Percentiles rank a stretch among this genome's conserved stretches.
Evolutionary conservation across 1,140 invertebrate genomes (phyloP).

Genomic region (Plectrocnemia conspersa): DNA sequence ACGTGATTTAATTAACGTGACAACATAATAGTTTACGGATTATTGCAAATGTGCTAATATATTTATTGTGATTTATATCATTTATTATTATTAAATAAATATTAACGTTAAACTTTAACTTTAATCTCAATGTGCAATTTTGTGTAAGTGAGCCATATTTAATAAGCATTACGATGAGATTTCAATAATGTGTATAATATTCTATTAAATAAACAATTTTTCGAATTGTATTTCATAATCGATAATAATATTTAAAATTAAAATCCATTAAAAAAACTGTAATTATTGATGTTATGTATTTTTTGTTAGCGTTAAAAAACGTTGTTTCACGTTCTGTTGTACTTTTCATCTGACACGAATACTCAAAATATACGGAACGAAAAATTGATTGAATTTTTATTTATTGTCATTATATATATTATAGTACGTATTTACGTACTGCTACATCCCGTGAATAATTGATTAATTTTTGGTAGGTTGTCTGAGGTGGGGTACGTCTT

Average conservation of each 20-base stretch:
- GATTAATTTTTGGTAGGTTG: too few relatives aligned
- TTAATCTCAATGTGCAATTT: constrained; percentile 35
- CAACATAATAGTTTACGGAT: too few relatives aligned
- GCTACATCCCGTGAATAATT: too few relatives aligned
- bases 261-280: constrained; percentile 21
- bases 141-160: constrained; percentile 23
- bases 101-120: constrained; percentile 19
- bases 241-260: constrained; percentile 9
- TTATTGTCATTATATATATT: too few relatives aligned
- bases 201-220: too few relatives aligned
- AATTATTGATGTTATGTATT: constrained; percentile 31
- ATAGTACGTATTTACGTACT: not conserved
- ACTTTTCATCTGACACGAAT: constrained; percentile 33
- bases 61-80: constrained; percentile 2
- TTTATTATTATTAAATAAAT: constrained; percentile 20
- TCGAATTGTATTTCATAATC: constrained; percentile 9
- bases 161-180: not conserved
- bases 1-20: too few relatives aligned
- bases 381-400: constrained; percentile 3
- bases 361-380: constrained; percentile 31
- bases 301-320: constrained; percentile 20
- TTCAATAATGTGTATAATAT: too few relatives aligned
- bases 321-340: constrained; percentile 28
- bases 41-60: not conserved
- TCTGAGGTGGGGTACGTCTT: too few relatives aligned